These are phyloP conservation scores for Tortricodes alternella DNA, from an alignment of 2,888 invertebrate genomes.

Conservation along the genomic window DNA sequence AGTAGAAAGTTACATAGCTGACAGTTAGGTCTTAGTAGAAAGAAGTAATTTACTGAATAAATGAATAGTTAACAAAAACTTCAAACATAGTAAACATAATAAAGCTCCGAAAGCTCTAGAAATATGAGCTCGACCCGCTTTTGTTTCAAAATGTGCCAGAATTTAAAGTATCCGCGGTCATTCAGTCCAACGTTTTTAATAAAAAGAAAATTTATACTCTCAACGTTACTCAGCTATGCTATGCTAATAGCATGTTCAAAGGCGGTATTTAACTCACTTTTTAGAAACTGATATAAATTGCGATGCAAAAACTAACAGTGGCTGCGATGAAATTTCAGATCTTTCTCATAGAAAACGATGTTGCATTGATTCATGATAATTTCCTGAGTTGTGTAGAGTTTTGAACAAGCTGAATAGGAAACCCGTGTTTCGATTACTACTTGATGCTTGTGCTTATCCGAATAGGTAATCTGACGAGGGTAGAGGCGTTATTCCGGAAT, in stretches of 20 bases:
- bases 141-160: neutral
- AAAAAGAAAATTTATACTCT: conserved; percentile 3
- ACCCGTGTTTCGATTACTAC: conserved; percentile 24
- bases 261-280: conserved; percentile 3
- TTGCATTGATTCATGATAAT: neutral
- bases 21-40: neutral
- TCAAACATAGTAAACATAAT: neutral
- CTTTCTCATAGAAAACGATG: neutral
- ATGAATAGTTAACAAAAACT: neutral
- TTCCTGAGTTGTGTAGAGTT: neutral
- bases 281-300: conserved; percentile 19
- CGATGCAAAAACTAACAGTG: conserved; percentile 1
- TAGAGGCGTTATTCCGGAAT: conserved; percentile 18
- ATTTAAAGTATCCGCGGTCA: conserved; percentile 4
- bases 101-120: neutral
- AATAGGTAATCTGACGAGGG: conserved; percentile 31
- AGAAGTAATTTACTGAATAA: neutral
- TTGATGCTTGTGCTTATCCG: conserved; percentile 23
- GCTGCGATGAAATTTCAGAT: too few relatives aligned
- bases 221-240: neutral
- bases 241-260: neutral
- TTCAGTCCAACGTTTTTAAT: conserved; percentile 7
- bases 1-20: neutral
- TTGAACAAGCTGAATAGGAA: conserved; percentile 7
- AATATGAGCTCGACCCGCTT: conserved; percentile 2